Base-by-base conservation (phyloP, 2,113 vertebrate species). In the Guaruba guarouba region DNA sequence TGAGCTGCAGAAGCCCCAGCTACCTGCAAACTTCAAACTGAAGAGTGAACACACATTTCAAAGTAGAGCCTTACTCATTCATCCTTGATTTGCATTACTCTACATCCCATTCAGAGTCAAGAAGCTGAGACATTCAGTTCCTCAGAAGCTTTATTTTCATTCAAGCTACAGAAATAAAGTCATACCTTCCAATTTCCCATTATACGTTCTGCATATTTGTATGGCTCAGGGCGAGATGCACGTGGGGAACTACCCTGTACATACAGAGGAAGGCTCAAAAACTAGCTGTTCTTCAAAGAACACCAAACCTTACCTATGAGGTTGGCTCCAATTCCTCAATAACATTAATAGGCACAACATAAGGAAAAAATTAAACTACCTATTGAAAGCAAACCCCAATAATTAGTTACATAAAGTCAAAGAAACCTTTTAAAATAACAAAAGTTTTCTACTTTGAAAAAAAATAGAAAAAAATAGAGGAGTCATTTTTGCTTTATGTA, bases 101-200 rank as follows among this genome's bases (percentile, higher is more conserved):
- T 91, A 39, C 33, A 68, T 43, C 77, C 95, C 95, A 23, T 11
- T 76, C 10, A 93, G 71, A 97, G 94, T 95, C 86, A 96, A 91
- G 95, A 97, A 91, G 81, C 91, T n/a, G 83, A 97, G 88, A 96
- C 95, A 5, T 84, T 48, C 77, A 64, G 62, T 94, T 97, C 92
- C 96, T 95, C 89, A 92, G 92, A 97, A 96, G 93, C 92, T 97
- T 97, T 97, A 97, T 96, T 97, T 96, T 93, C 92, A 89, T 95
- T 95, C 94, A 95, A 93, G 73, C 96, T 96, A 97, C 96, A 97
- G 95, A 95, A 97, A 96, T 94, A 82, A 90, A 88, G 93, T 70
- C 81, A 73, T 92, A 97, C 94, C 94, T 97, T 94, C 91, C 88
- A 77, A 88, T 78, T 95, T 92, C 73, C 70, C 86, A 2, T 90